Conservation (phyloP, 2,113 vertebrate species). For the Chamaea fasciata region DNA sequence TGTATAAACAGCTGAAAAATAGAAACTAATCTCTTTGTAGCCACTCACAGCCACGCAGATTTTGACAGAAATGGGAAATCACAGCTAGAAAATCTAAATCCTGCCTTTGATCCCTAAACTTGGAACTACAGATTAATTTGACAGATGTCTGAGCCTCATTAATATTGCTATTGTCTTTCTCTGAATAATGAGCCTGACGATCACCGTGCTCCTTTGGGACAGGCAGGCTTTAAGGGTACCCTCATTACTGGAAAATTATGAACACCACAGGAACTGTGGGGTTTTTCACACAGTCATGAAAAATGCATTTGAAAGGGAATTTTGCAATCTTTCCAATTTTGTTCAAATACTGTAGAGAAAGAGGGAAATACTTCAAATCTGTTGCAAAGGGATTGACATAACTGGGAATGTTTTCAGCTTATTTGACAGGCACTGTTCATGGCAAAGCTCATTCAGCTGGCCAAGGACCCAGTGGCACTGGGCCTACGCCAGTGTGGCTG, state of each 20-base stretch:
- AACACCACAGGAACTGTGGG: background rate
- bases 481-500: rapidly evolving
- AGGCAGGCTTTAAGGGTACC: background rate
- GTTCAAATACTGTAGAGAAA: background rate
- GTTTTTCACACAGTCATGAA: too few relatives aligned
- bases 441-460: background rate
- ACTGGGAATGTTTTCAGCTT: background rate
- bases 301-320: background rate
- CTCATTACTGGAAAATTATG: background rate
- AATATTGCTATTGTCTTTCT: conserved; percentile 27
- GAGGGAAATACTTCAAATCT: background rate
- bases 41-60: background rate
- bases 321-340: background rate
- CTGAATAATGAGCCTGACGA: conserved; percentile 6
- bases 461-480: background rate
- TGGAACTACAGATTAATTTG: conserved; percentile 19
- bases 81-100: conserved; percentile 10
- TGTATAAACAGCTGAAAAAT: background rate
- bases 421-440: background rate
- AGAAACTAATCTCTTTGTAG: background rate
- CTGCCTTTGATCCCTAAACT: background rate
- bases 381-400: background rate
- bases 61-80: conserved; percentile 47
- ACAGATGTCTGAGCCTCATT: conserved; percentile 33
- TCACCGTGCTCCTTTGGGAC: background rate